Evolutionary conservation across 2,113 vertebrate species (phyloP), one percentile per base, ranked within the genome.

Genomic region (Indri indri): DNA sequence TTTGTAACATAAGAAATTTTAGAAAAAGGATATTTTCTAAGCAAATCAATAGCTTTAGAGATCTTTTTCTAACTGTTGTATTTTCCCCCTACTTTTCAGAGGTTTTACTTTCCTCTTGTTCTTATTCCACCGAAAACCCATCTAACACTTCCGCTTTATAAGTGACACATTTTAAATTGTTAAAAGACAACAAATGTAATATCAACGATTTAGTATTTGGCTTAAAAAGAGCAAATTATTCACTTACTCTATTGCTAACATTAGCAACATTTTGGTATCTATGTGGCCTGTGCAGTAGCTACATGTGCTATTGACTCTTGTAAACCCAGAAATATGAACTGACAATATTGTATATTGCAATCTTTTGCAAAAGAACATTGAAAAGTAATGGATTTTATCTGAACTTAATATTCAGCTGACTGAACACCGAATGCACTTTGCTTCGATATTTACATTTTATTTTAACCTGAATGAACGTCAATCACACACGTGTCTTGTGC

Each of bases 401-500:
- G n/a, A 66, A 79, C 18, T 65, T 84, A 40, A 61, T 47, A 8
- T 14, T n/a, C 10, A 87, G 42, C 8, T 61, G 66, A 71, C 25
- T 7, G 32, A 96, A 66, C n/a, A 30, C 16, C 54, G 9, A 37
- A 30, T 76, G 18, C n/a, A 47, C 16, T 45, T 57, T 89, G 66
- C 45, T 57, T 91, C 89, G 68, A 63, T 96, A 82, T 97, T 96
- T 96, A 89, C 63, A 83, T 88, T 95, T 79, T 88, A 37, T 83
- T 91, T 95, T 79, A 93, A 87, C 90, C n/a, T 74, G 40, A 88
- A 47, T 65, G 89, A 86, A 63, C 27, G 93, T 95, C 66, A 83
- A 65, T 90, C 59, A 74, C n/a, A 74, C 27, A 73, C 54, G 52
- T n/a, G 40, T 45, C 92, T 65, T 89, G 12, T 57, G 30, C 4